Evolutionary conservation across 2,113 vertebrate genomes (phyloP).

Genomic region (Syngnathus floridae): DNA sequence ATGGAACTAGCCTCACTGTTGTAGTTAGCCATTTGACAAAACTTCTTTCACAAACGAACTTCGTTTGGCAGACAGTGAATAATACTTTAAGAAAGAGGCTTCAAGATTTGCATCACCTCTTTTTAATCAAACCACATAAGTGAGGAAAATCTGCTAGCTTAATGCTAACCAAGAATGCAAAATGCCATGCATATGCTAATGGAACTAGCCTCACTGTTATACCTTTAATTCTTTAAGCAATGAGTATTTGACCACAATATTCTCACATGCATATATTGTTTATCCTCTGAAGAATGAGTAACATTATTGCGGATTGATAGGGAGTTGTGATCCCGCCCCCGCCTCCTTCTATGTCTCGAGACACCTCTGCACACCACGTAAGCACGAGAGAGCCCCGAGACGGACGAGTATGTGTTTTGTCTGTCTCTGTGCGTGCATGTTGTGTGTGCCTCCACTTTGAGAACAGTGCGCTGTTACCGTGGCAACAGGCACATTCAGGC

Average conservation of each 20-base stretch:
- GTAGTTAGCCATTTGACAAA: not conserved
- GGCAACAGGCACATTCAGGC: conserved; percentile 34
- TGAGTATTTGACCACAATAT: not conserved
- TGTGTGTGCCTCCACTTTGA: conserved; percentile 16
- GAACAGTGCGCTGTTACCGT: conserved; percentile 33
- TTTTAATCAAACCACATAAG: too few relatives aligned
- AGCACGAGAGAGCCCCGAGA: conserved; percentile 18
- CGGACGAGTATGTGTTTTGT: not conserved
- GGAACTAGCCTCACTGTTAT: not conserved
- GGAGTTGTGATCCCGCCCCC: not conserved
- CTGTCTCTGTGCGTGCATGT: not conserved
- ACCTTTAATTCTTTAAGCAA: not conserved
- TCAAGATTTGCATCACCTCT: too few relatives aligned
- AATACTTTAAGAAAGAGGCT: too few relatives aligned
- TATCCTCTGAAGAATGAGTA: not conserved
- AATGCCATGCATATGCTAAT: too few relatives aligned
- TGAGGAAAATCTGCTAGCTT: too few relatives aligned
- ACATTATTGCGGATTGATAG: not conserved
- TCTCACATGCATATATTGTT: not conserved
- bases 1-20: not conserved
- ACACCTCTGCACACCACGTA: conserved; percentile 15
- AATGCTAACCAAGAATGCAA: too few relatives aligned
- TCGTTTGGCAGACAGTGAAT: too few relatives aligned
- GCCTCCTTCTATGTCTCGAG: not conserved
- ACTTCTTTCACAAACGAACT: too few relatives aligned